Evolutionary conservation across 2,113 vertebrate genomes (phyloP), one percentile per base, ranked within the genome.

Genomic region (Hipposideros armiger): DNA sequence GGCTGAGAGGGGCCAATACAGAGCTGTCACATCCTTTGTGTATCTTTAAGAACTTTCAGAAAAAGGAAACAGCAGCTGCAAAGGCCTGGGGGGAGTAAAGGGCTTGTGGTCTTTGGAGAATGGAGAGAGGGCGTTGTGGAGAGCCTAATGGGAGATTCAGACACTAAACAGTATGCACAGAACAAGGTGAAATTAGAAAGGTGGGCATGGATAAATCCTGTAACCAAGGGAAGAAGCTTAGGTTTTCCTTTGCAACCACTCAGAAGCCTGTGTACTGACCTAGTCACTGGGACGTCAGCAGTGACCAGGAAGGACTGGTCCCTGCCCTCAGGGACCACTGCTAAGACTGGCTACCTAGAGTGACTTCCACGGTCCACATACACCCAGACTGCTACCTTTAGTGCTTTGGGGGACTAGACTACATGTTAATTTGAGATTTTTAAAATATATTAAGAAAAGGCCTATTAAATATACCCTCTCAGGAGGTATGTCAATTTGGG

Each of bases 391-490:
- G 69, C 60, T 11, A 60, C 40, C 40, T 26, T 58, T n/a, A 84
- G 47, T 54, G 32, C 24, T 92, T 14, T 85, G 36, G 72, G 62
- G 22, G 83, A 36, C 58, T 80, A 24, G 5, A 26, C 80, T 77
- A 7, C 30, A 9, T 85, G 74, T 95, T 67, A 54, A 15, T 77
- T 72, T 90, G 88, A 95, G 42, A 60, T 94, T 89, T 60, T 47
- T 64, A 85, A 95, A 64, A 73, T 66, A 56, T 30, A 16, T 93
- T 82, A 91, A 58, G 30, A n/a, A 85, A 95, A 95, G 81, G 13
- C 67, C 67, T 82, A n/a, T 72, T 64, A 77, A 82, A 22, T 82
- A 5, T 56, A 50, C 78, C 28, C 72, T 96, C 17, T 92, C 47
- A 36, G 45, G 36, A 78, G n/a, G 4, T 40, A 60, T 8, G 72